Percentiles rank a stretch among this genome's conserved stretches.
These are phyloP conservation scores for Acrocephalus arundinaceus DNA, from an alignment of 2,113 vertebrate genomes.

Conservation along the genomic window DNA sequence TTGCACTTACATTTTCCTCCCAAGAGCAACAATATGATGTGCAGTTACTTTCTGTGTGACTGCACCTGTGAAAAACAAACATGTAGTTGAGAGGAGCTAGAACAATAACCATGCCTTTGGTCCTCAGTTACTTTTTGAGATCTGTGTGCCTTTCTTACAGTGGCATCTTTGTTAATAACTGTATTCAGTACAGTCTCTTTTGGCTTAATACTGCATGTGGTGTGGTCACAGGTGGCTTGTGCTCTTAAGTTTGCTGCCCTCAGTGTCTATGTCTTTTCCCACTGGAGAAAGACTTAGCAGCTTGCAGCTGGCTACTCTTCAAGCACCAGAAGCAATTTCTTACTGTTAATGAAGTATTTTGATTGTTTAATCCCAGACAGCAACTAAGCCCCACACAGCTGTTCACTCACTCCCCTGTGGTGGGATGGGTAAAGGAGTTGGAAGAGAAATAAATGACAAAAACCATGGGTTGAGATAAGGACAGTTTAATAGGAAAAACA, in stretches of 20 bases:
- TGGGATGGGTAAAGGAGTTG: background rate
- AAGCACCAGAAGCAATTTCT: background rate
- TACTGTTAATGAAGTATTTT: background rate
- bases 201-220: background rate
- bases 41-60: background rate
- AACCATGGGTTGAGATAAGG: accelerated
- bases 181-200: background rate
- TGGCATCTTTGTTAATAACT: background rate
- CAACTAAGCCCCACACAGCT: background rate
- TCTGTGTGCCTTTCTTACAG: background rate
- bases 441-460: background rate
- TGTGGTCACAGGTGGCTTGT: background rate
- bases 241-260: background rate
- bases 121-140: background rate
- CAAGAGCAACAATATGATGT: background rate
- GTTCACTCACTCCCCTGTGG: background rate
- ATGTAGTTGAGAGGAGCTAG: background rate
- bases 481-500: background rate
- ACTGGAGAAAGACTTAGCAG: background rate
- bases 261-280: background rate
- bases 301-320: background rate
- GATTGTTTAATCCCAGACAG: background rate
- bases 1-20: background rate
- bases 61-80: background rate
- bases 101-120: background rate